Evolutionary conservation across 2,113 vertebrate genomes (phyloP).

Genomic region (Pterocles gutturalis): DNA sequence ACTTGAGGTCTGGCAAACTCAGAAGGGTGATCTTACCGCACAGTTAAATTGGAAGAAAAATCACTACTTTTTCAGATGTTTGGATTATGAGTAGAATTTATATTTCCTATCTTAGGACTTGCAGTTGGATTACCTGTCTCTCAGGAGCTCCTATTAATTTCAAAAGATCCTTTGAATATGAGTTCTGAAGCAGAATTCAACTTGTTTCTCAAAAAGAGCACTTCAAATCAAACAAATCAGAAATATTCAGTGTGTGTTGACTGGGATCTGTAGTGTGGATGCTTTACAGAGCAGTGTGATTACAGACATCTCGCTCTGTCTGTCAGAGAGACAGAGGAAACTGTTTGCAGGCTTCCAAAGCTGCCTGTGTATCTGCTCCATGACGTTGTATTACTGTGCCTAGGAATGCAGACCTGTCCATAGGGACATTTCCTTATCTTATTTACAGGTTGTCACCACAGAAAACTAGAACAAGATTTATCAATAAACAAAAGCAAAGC

Average conservation of each 20-base stretch:
- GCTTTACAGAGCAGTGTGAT: not conserved
- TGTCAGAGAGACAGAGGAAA: not conserved
- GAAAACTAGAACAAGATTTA: not conserved
- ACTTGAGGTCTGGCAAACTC: not conserved
- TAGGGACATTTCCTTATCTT: not conserved
- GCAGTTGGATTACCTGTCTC: not conserved
- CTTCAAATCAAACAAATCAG: not conserved
- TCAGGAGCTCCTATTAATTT: not conserved
- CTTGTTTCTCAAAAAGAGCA: not conserved
- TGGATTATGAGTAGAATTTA: not conserved
- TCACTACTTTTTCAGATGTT: not conserved
- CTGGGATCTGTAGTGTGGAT: not conserved
- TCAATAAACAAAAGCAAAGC: not conserved
- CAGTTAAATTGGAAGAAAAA: not conserved
- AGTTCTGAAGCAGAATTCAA: not conserved
- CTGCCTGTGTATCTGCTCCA: not conserved
- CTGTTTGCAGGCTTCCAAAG: not conserved
- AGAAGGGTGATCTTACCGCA: not conserved
- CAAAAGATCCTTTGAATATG: not conserved
- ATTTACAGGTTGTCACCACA: not conserved
- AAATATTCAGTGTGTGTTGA: not conserved
- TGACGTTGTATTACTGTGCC: rapidly evolving
- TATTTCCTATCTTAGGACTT: not conserved
- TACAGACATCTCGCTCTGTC: not conserved
- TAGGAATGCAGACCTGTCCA: not conserved